These are phyloP conservation scores for Cordilura impudica DNA, from an alignment of 2,888 invertebrate genomes.

Conservation along the genomic window DNA sequence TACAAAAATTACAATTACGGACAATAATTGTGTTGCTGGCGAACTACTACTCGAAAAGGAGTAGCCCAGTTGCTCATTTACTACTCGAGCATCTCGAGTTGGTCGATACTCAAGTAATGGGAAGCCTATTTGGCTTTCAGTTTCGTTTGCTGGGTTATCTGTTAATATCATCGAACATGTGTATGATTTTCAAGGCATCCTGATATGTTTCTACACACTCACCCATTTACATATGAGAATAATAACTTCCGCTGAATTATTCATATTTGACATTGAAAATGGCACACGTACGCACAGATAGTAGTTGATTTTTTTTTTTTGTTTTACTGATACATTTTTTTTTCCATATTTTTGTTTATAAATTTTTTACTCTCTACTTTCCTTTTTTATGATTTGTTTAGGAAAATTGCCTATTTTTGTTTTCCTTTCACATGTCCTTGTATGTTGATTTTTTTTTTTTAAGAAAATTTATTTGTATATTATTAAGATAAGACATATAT, in stretches of 20 bases:
- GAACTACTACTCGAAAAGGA: too few relatives aligned
- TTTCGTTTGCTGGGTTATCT: conserved; percentile 21
- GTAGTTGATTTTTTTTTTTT: neutral
- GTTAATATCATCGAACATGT: neutral
- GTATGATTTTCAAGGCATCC: conserved; percentile 30
- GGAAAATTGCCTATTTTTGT: conserved; percentile 58
- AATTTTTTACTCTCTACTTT: conserved; percentile 13
- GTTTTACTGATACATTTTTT: conserved; percentile 28
- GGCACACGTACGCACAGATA: conserved; percentile 20
- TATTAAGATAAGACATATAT: conserved; percentile 61
- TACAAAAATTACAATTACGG: too few relatives aligned
- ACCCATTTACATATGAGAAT: conserved; percentile 38
- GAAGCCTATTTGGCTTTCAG: too few relatives aligned
- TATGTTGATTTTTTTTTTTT: conserved; percentile 17
- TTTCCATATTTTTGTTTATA: conserved; percentile 27
- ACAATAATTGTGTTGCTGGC: too few relatives aligned
- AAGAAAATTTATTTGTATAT: conserved; percentile 52
- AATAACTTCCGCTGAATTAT: conserved; percentile 62
- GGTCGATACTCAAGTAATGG: too few relatives aligned
- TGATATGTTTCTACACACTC: conserved; percentile 19
- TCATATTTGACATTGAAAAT: conserved; percentile 64
- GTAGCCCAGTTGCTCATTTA: too few relatives aligned
- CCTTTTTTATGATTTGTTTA: conserved; percentile 35
- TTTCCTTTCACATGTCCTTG: conserved; percentile 41
- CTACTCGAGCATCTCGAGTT: too few relatives aligned